These are phyloP conservation scores for Hedya salicella DNA, from an alignment of 2,888 invertebrate species.

Conservation along the genomic window DNA sequence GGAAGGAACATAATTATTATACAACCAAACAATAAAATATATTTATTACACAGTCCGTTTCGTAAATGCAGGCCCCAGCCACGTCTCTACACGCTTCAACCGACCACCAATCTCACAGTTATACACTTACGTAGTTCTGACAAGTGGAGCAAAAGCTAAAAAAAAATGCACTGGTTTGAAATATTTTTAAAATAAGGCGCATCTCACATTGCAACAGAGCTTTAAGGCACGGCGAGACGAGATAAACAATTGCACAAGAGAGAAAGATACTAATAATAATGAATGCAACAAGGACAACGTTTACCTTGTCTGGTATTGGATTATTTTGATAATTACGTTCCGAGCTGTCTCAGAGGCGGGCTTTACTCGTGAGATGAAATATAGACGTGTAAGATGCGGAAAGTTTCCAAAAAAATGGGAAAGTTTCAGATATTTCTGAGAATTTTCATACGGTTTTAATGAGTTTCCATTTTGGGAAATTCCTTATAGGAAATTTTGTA, in stretches of 20 bases:
- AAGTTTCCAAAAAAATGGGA: no score
- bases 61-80: constrained; percentile 65
- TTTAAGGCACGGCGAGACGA: no score
- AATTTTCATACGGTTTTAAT: no score
- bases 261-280: no score
- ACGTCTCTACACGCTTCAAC: constrained; percentile 52
- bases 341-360: neutral
- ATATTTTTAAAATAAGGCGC: constrained; percentile 9
- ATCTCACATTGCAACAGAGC: constrained; percentile 10
- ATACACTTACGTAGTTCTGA: constrained; percentile 33
- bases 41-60: constrained; percentile 64
- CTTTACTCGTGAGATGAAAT: neutral
- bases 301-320: no score
- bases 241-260: no score
- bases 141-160: constrained; percentile 45
- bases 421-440: no score
- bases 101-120: constrained; percentile 45
- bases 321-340: neutral
- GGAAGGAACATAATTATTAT: constrained; percentile 75
- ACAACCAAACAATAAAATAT: constrained; percentile 72
- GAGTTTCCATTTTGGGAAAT: no score
- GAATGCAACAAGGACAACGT: no score
- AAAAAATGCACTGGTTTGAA: constrained; percentile 47
- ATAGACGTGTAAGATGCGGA: no score
- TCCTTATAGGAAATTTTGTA: no score